Evolutionary conservation across 1,140 invertebrate genomes (phyloP), one percentile per base, ranked within the genome.

Genomic region (Drosophila lacertosa): DNA sequence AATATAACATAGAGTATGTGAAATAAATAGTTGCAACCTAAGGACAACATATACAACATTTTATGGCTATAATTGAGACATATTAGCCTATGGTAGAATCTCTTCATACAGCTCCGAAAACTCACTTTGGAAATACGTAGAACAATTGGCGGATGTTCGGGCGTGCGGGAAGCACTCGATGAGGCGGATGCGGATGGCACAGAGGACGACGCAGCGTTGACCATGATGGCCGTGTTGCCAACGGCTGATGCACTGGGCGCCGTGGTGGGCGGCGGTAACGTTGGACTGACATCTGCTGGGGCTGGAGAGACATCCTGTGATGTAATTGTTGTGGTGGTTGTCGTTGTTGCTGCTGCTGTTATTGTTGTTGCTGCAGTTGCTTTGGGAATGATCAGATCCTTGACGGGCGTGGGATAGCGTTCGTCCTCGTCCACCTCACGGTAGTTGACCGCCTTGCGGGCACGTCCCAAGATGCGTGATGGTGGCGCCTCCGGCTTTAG

Each of bases 81-180:
- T 26, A 7, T 35, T 13, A 13, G 33, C 33, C 11, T n/a, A 13
- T n/a, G 33, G n/a, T 35, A 4, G 13, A 13, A 35, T 35, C 7
- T 26, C 4, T 11, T 48, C 10, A 7, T 13, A 11, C 10, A 6
- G 29, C 0, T 22, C 7, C 24, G 33, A 7, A 51, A 9, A 77
- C 67, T 83, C 73, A 91, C 91, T 90, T 94, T 94, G 35, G 93
- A 94, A 91, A 94, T 94, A 79, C 93, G 91, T 6, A 94, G 77
- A 42, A 94, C 93, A 73, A 94, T 94, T 35, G 93, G 93, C 60
- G 93, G 93, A 88, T 91, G 90, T 32, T 91, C 90, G 11, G 89
- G 86, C 32, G 90, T 90, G 26, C 90, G 89, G n/a, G 83, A 82
- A 3, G 90, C 76, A 51, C 77, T 70, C 7, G 82, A 58, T n/a